Evolutionary conservation across 2,113 vertebrate species (phyloP).

Genomic region (Herpetotheres cachinnans): DNA sequence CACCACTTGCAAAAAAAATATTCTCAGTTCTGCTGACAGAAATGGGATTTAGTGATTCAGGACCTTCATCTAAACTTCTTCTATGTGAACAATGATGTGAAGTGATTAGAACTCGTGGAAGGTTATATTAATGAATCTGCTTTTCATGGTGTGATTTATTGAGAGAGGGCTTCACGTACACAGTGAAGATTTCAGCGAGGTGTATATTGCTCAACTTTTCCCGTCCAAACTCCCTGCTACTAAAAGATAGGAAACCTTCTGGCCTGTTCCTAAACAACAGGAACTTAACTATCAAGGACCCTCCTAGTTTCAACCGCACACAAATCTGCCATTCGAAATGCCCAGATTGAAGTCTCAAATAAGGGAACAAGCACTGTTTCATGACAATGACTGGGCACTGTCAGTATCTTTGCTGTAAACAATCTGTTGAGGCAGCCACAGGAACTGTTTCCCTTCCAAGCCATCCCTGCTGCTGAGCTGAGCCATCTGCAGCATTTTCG

Average conservation of each 20-base stretch:
- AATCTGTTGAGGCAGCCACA: constrained; percentile 49
- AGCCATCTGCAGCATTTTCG: constrained; percentile 43
- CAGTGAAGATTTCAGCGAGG: not conserved
- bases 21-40: not conserved
- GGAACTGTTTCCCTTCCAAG: constrained; percentile 20
- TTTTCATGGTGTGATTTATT: not conserved
- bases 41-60: not conserved
- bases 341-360: not conserved
- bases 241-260: not conserved
- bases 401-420: not conserved
- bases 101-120: not conserved
- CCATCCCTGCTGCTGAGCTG: not conserved
- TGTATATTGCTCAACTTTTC: not conserved
- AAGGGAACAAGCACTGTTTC: constrained; percentile 24
- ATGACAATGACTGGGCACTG: constrained; percentile 29
- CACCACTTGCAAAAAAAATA: fast-evolving
- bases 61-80: not conserved
- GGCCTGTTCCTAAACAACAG: not conserved
- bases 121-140: not conserved
- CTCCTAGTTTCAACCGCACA: not conserved
- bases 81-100: not conserved
- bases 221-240: not conserved
- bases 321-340: not conserved
- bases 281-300: not conserved
- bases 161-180: not conserved